Percentiles rank a stretch among this genome's conserved stretches.
phyloP scores from a whole-genome alignment of 2,797 vertebrate species.

The Centropyge bicolor region DNA sequence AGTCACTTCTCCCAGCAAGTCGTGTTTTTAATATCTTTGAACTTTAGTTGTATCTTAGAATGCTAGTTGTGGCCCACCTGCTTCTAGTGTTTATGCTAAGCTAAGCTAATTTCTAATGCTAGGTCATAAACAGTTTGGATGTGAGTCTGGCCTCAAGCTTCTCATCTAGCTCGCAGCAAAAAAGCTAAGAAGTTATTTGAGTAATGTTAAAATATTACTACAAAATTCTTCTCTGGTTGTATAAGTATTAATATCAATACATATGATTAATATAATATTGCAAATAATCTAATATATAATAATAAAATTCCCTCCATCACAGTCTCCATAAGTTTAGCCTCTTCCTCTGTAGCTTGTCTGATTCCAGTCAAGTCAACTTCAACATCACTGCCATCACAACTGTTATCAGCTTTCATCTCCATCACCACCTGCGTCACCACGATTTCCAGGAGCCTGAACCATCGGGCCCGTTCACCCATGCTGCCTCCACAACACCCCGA shows the following conservation, averaged over 20 bases:
- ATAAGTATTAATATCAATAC: too few relatives aligned
- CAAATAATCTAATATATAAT: too few relatives aligned
- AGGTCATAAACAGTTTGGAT: too few relatives aligned
- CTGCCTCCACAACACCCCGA: slow-evolving; percentile 3
- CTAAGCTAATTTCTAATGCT: too few relatives aligned
- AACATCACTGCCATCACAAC: background rate
- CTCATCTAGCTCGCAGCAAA: background rate
- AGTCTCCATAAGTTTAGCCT: too few relatives aligned
- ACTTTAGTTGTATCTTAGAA: background rate
- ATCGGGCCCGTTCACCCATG: background rate
- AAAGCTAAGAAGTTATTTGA: too few relatives aligned
- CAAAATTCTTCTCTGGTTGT: too few relatives aligned
- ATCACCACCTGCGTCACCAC: background rate
- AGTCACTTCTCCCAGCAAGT: background rate
- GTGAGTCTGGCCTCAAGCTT: too few relatives aligned
- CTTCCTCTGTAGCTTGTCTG: background rate
- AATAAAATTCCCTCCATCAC: too few relatives aligned
- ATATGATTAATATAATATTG: too few relatives aligned
- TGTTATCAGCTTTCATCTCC: background rate
- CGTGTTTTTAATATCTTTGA: background rate
- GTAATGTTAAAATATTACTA: too few relatives aligned
- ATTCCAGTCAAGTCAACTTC: background rate
- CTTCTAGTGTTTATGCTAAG: background rate
- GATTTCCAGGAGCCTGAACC: background rate
- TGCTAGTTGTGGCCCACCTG: background rate